Evolutionary conservation across 2,797 vertebrate species (phyloP), one percentile per base, ranked within the genome.

Genomic region (Chromis chromis): DNA sequence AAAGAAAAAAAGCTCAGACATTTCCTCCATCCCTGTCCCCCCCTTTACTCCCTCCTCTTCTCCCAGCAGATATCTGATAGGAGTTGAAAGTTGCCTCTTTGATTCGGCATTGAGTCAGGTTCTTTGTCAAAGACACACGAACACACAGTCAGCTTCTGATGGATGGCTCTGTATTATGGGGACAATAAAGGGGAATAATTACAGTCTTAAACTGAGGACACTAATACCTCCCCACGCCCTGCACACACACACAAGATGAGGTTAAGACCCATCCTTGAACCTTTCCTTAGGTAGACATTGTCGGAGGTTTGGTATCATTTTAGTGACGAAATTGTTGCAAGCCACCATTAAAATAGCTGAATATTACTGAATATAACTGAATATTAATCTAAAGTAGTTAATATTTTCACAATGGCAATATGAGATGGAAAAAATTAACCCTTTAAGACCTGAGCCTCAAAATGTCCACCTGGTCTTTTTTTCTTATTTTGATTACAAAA

Each of bases 1-100:
- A 17, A 44, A 44, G 17, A 6, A 44, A 44, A 19, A 19, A 44
- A 44, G 14, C 14, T 6, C 40, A 44, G 33, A 19, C 42, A 19
- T 6, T 12, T 7, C 42, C 17, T 7, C 19, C 6, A 7, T 42
- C 19, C 42, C 42, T 19, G 6, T 52, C 19, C 3, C 27, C 58
- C 28, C 59, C 11, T n/a, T 55, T 6, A 1, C 55, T 52, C 19
- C 3, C 27, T 65, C 28, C 59, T 65, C 14, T 22, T 55, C 63
- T 55, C 57, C 6, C 58, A 49, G 49, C 14, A 11, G 95, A 91
- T 87, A 95, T 87, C 81, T 84, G 93, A 96, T 92, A 91, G 77
- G 67, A 88, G 91, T 87, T 94, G 78, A 95, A 94, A 93, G 91
- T 89, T 85, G 65, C 44, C 71, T 53, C 70, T 65, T 84, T 72